A percentile compares a stretch with the other conserved stretches of the same genome.
These are phyloP conservation scores for Tenthredo amoena DNA, from an alignment of 2,888 invertebrate genomes.

Conservation along the genomic window DNA sequence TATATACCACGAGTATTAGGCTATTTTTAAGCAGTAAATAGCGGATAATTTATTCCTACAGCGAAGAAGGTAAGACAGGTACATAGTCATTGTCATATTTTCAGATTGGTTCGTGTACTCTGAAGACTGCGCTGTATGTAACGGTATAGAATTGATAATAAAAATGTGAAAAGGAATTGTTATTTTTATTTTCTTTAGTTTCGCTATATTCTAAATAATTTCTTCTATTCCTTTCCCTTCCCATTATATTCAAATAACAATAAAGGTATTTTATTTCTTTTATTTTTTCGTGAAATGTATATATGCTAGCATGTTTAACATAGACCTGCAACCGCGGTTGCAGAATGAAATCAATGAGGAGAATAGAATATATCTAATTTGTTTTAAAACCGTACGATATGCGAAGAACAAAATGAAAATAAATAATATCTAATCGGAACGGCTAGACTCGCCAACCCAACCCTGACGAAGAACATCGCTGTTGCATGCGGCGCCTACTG, in stretches of 20 bases:
- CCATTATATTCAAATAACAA: neutral
- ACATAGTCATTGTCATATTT: neutral
- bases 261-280: neutral
- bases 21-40: slow-evolving; percentile 2
- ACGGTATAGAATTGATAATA: neutral
- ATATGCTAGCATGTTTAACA: neutral
- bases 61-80: neutral
- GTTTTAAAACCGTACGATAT: neutral
- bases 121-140: neutral
- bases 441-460: neutral
- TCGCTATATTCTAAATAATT: neutral
- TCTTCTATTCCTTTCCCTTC: neutral
- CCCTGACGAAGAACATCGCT: slow-evolving; percentile 11
- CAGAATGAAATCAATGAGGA: neutral
- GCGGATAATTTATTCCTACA: neutral
- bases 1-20: neutral
- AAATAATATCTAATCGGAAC: neutral
- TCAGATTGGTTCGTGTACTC: neutral
- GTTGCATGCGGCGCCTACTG: slow-evolving; percentile 14
- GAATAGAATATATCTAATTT: neutral
- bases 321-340: neutral
- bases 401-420: neutral
- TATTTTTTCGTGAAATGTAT: neutral
- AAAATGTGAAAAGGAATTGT: neutral
- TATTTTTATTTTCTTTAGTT: neutral